A percentile compares a stretch with the other conserved stretches of the same genome.
Evolutionary conservation across 1,140 invertebrate species (phyloP).

Genomic region (Lasioglossum albipes): DNA sequence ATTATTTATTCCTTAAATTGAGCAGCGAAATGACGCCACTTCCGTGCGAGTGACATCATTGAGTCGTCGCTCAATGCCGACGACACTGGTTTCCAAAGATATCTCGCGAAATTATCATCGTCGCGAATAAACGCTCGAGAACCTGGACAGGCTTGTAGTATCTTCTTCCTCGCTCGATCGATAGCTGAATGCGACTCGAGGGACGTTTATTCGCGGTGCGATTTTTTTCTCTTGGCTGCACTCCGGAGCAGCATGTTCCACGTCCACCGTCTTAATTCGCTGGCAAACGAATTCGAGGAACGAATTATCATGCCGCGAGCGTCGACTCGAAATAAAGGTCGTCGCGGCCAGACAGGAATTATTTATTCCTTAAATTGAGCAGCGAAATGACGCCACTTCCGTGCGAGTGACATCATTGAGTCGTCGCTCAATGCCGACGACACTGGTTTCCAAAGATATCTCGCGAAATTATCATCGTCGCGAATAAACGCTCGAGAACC

Average conservation of each 20-base stretch:
- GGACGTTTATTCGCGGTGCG: too few relatives aligned
- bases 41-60: conserved; percentile 64
- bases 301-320: conserved; percentile 13
- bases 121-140: neutral
- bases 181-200: too few relatives aligned
- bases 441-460: conserved; percentile 1
- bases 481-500: neutral
- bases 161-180: neutral
- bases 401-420: conserved; percentile 60
- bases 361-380: conserved; percentile 52
- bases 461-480: neutral
- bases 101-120: neutral
- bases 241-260: neutral
- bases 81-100: conserved; percentile 6
- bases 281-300: neutral
- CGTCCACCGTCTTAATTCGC: neutral
- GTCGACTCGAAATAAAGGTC: conserved; percentile 46
- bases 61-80: conserved; percentile 54
- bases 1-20: conserved; percentile 57
- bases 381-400: conserved; percentile 64
- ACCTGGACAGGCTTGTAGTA: neutral
- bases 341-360: conserved; percentile 51
- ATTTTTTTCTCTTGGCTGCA: too few relatives aligned
- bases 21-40: conserved; percentile 60
- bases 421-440: conserved; percentile 54